A percentile compares a stretch with the other conserved stretches of the same genome.
phyloP scores from a whole-genome alignment of 2,113 vertebrate genomes.

The Cyprinus carpio region DNA sequence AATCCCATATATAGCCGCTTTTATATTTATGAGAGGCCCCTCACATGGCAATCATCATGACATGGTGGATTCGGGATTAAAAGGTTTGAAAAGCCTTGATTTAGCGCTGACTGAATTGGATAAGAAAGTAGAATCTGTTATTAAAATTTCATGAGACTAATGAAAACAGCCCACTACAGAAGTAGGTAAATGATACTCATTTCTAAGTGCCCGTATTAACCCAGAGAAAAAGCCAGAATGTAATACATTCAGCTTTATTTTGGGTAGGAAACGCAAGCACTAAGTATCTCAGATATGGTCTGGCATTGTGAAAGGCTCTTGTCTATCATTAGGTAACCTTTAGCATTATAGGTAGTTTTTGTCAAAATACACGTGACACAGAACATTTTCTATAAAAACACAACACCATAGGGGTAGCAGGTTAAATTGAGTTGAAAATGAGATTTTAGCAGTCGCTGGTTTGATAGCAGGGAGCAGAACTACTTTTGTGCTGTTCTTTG shows the following conservation, averaged over 20 bases:
- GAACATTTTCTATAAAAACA: conserved; percentile 59
- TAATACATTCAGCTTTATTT: neutral
- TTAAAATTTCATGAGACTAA: conserved; percentile 15
- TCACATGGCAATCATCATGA: neutral
- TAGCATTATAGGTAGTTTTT: conserved; percentile 24
- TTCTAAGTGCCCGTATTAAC: neutral
- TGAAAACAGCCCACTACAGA: neutral
- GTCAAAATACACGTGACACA: conserved; percentile 66
- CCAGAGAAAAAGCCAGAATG: neutral
- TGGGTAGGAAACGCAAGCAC: neutral
- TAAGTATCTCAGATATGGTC: neutral
- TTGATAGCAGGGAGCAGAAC: conserved; percentile 77
- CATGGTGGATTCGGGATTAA: neutral
- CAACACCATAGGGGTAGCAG: conserved; percentile 69
- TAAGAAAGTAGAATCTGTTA: neutral
- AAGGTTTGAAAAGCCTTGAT: neutral
- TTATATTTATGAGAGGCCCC: neutral
- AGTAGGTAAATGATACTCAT: neutral
- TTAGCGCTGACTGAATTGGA: too few relatives aligned
- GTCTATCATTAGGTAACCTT: conserved; percentile 29
- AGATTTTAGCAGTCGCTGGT: conserved; percentile 78
- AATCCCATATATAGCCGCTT: neutral
- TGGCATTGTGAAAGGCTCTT: conserved; percentile 14
- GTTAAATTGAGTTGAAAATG: conserved; percentile 85
- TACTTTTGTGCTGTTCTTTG: conserved; percentile 74